Evolutionary conservation across 2,113 vertebrate genomes (phyloP).

Genomic region (Columbina picui): DNA sequence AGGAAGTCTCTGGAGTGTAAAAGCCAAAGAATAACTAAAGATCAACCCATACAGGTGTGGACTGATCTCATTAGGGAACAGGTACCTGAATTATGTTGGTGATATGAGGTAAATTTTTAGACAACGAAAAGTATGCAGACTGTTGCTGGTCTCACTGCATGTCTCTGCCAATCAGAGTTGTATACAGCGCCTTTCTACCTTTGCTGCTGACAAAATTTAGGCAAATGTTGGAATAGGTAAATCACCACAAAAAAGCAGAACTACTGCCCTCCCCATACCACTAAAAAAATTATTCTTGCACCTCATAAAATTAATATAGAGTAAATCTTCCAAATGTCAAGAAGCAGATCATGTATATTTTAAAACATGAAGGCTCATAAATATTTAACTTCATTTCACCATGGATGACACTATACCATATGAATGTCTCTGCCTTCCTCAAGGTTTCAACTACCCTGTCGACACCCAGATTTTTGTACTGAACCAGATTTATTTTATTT

Average conservation of each 20-base stretch:
- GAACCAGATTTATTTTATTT: background rate
- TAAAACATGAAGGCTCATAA: background rate
- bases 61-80: background rate
- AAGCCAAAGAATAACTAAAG: background rate
- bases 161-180: background rate
- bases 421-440: background rate
- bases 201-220: background rate
- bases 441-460: background rate
- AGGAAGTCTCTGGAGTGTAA: background rate
- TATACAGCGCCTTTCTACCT: background rate
- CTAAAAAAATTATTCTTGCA: background rate
- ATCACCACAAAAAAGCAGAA: background rate
- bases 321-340: background rate
- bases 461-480: background rate
- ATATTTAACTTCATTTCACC: background rate
- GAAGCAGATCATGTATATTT: background rate
- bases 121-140: background rate
- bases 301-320: background rate
- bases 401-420: background rate
- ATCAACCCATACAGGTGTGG: background rate
- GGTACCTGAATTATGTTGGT: background rate
- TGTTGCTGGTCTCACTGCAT: rapidly evolving
- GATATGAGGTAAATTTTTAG: background rate
- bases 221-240: background rate
- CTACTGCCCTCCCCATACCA: rapidly evolving